Evolutionary conservation across 1,140 invertebrate species (phyloP), one percentile per base, ranked within the genome.

Genomic region (Hermatobates lingyangjiaoensis): DNA sequence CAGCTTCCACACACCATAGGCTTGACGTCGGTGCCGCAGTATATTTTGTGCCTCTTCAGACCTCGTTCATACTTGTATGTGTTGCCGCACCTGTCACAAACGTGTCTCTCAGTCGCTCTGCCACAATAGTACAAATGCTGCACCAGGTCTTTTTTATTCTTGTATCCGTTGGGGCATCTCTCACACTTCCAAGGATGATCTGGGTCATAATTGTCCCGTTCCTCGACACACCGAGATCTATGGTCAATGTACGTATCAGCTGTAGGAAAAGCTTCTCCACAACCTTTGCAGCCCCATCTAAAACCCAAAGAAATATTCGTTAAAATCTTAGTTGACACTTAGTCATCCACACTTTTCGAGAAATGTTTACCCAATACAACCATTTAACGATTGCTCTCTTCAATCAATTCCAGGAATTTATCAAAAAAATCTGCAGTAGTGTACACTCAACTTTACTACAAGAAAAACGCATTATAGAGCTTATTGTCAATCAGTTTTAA

Each of bases 11-110:
- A 58, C 25, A 47, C 42, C 7, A 48, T 21, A n/a, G 45, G 47
- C 20, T 53, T 40, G 3, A 49, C 38, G 25, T 53, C 46, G 12
- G 45, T 53, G 14, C 52, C 52, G 30, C 52, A 54, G 24, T 46
- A 52, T 15, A 51, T 45, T 34, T 45, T 27, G 59, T 76, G 74
- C 3, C 67, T 63, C 48, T 64, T 67, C 56, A 74, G 65, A 56
- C 73, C 72, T 26, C 71, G 63, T 15, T 70, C 60, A 59, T 62
- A 62, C 42, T 63, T 63, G 56, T 69, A 68, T 25, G 54, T 52
- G 48, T 55, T 58, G 39, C 55, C 54, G 55, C 62, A 62, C 18
- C 54, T 44, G 27, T 54, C 51, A 49, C 62, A 59, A 1, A 40
- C 28, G 20, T 42, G 50, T 18, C 50, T 24, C 30, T 38, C 30